Base-by-base conservation (phyloP, 2,113 vertebrate genomes). In the Phaethon lepturus region DNA sequence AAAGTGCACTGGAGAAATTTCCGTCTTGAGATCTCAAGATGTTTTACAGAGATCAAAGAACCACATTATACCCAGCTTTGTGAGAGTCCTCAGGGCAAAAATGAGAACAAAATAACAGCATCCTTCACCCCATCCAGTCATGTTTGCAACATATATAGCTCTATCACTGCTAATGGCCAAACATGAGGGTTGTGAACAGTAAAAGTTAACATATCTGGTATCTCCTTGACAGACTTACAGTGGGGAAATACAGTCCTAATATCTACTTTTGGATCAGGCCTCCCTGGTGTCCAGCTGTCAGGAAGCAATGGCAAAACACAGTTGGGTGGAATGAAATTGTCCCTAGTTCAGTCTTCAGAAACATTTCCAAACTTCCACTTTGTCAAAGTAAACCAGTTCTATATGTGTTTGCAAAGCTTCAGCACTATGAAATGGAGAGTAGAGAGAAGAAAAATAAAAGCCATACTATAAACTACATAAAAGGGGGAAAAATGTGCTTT, bases 131-230 rank as follows among this genome's bases (percentile, higher is more conserved):
- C 50, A 66, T 23, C 35, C 40, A 53, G 29, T 13, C 45, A 24
- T 1, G 45, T 47, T 68, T 2, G 2, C 47, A 69, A 60, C 13
- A 18, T 10, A 23, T 0, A 1, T 1, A 1, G 23, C 17, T 60
- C 17, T 59, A 5, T 31, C 44, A 3, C 40, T 50, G 25, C 71
- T 64, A 29, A 28, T 7, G 23, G 42, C 52, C 1, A 1, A 55
- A 38, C 40, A 28, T 0, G 0, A 55, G 33, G 33, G 29, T 4
- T 20, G 16, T 10, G 33, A 86, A 40, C 35, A 35, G 22, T 4
- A 18, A 7, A 44, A 60, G 3, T 50, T 33, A 52, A 23, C n/a
- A 11, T 29, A 45, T 15, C 6, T 40, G n/a, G 16, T 13, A 66
- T 69, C 28, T 35, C 28, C 38, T 24, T 17, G 33, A 80, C 26